phyloP scores from a whole-genome alignment of 2,797 vertebrate species.

The Pachyuromys duprasi region DNA sequence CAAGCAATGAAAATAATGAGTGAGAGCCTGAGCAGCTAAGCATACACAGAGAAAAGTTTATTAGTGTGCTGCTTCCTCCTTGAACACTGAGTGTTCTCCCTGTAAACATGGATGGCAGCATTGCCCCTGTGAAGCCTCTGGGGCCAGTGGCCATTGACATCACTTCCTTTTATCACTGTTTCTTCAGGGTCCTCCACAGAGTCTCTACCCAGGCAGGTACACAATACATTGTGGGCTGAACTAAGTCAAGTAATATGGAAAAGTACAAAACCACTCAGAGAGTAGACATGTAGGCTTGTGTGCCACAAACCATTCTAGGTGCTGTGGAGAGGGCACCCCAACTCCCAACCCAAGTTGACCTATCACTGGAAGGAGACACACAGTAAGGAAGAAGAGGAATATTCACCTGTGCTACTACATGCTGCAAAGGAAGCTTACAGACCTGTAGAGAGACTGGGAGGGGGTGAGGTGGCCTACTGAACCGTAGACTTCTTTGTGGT shows the following conservation, averaged over 20 bases:
- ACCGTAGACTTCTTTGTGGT: neutral
- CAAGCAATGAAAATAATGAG: conserved; percentile 45
- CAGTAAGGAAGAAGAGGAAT: neutral
- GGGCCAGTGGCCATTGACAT: neutral
- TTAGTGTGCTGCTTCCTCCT: neutral
- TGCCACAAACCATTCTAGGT: neutral
- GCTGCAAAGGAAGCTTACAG: neutral
- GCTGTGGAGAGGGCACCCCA: neutral
- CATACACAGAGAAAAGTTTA: neutral
- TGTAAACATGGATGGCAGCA: neutral
- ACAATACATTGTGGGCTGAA: neutral
- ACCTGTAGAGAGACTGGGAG: neutral
- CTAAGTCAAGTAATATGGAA: neutral
- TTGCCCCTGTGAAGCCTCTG: neutral
- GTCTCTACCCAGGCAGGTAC: neutral
- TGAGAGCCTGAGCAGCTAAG: conserved; percentile 10
- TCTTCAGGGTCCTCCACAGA: neutral
- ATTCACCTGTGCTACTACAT: neutral
- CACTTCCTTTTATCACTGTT: neutral
- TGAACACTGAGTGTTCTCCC: neutral
- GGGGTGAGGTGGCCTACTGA: neutral
- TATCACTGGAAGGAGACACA: neutral
- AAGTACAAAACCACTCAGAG: neutral
- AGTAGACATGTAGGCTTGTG: neutral
- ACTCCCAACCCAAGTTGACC: neutral